Conservation (phyloP, 2,888 invertebrate genomes). For the Pterostichus niger region DNA sequence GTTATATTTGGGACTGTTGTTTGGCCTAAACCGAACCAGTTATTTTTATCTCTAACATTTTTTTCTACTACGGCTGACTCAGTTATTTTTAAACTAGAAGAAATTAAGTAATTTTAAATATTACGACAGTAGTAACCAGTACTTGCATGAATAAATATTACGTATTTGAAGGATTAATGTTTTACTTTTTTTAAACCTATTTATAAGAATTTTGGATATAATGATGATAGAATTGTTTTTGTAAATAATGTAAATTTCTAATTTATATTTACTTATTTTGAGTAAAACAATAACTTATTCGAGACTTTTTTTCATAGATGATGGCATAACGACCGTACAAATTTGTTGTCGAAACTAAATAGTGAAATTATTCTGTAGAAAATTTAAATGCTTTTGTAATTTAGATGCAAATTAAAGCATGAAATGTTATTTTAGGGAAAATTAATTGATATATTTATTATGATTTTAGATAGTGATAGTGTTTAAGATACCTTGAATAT, state of each 20-base stretch:
- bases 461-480: constrained; percentile 22
- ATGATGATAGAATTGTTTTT: too few relatives aligned
- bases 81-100: constrained; percentile 50
- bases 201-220: too few relatives aligned
- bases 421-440: constrained; percentile 3
- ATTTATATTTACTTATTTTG: too few relatives aligned
- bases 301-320: too few relatives aligned
- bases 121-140: constrained; percentile 23
- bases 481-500: constrained; percentile 68
- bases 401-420: background rate
- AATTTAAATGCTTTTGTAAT: background rate
- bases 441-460: constrained; percentile 12
- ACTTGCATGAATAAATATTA: constrained; percentile 3
- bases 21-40: constrained; percentile 63
- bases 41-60: constrained; percentile 62
- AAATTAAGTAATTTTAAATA: constrained; percentile 48
- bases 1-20: constrained; percentile 63
- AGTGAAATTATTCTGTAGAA: too few relatives aligned
- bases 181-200: too few relatives aligned
- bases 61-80: constrained; percentile 56
- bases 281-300: too few relatives aligned
- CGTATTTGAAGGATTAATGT: too few relatives aligned
- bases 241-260: too few relatives aligned
- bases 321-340: too few relatives aligned
- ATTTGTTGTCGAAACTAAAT: too few relatives aligned